These are phyloP conservation scores for Siniperca knerii DNA, from an alignment of 2,113 vertebrate species.

Conservation along the genomic window DNA sequence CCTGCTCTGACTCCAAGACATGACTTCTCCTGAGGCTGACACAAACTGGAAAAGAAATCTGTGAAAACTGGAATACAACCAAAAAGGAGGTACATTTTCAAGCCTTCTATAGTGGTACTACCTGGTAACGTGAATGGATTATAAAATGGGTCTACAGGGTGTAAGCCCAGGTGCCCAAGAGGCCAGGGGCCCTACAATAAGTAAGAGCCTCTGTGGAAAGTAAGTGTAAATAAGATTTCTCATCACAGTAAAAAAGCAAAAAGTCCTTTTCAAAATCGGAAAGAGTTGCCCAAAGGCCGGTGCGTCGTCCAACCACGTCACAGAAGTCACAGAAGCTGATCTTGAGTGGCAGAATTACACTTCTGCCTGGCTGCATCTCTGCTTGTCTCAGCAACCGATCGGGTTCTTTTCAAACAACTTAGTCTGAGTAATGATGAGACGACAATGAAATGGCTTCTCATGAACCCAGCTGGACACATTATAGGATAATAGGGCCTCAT, in stretches of 20 bases:
- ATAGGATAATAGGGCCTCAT: conserved; percentile 13
- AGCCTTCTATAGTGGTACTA: background rate
- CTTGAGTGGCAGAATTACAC: background rate
- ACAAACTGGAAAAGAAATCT: background rate
- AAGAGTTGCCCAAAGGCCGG: background rate
- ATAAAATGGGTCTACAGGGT: background rate
- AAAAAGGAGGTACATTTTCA: background rate
- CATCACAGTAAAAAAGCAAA: background rate
- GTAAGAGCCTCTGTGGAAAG: background rate
- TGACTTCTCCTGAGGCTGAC: conserved; percentile 1
- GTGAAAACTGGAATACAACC: background rate
- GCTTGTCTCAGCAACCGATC: background rate
- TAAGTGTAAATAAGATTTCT: background rate
- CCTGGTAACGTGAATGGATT: background rate
- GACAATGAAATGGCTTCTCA: conserved; percentile 7
- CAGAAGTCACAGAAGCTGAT: background rate
- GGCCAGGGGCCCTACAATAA: background rate
- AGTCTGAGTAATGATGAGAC: conserved; percentile 1
- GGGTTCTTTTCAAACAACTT: conserved; percentile 1
- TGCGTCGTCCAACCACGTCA: too few species aligned
- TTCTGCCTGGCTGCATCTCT: background rate
- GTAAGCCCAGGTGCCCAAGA: background rate
- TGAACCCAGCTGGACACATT: conserved; percentile 24
- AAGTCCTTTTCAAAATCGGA: background rate
- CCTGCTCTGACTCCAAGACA: conserved; percentile 17